Percentiles rank a stretch among this genome's conserved stretches.
These are phyloP conservation scores for Platycheirus rosarum DNA, from an alignment of 2,888 invertebrate genomes.

Conservation along the genomic window DNA sequence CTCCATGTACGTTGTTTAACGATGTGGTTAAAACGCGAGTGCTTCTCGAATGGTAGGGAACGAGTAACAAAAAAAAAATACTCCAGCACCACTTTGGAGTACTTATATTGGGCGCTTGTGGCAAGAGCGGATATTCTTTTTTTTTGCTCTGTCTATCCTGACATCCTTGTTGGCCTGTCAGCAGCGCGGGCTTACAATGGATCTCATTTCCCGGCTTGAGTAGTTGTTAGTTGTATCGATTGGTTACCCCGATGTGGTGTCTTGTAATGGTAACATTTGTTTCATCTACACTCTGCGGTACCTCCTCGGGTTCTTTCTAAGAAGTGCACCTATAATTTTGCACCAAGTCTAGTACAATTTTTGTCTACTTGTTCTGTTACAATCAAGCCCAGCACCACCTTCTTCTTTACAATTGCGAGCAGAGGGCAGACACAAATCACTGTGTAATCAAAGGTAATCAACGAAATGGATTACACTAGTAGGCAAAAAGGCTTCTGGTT, in stretches of 20 bases:
- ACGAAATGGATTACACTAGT: slow-evolving; percentile 75
- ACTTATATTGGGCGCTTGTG: slow-evolving; percentile 62
- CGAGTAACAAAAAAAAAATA: slow-evolving; percentile 29
- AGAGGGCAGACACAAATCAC: slow-evolving; percentile 75
- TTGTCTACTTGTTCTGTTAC: neutral
- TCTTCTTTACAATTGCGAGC: slow-evolving; percentile 33
- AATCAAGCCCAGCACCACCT: slow-evolving; percentile 44
- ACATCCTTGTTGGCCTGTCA: slow-evolving; percentile 67
- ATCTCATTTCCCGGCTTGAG: slow-evolving; percentile 61
- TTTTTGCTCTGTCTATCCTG: slow-evolving; percentile 33
- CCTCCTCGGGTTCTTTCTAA: slow-evolving; percentile 57
- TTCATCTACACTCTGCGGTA: slow-evolving; percentile 47
- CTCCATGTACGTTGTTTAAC: slow-evolving; percentile 66
- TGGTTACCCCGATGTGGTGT: slow-evolving; percentile 44
- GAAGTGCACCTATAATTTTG: slow-evolving; percentile 66
- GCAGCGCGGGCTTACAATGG: slow-evolving; percentile 58
- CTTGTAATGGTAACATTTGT: slow-evolving; percentile 64
- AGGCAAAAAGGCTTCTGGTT: slow-evolving; percentile 74
- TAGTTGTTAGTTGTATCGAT: slow-evolving; percentile 42
- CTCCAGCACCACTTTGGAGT: slow-evolving; percentile 15
- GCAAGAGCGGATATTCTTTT: slow-evolving; percentile 36
- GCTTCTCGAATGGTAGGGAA: slow-evolving; percentile 18
- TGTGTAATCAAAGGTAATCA: slow-evolving; percentile 76
- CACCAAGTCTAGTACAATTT: slow-evolving; percentile 23
- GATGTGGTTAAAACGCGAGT: slow-evolving; percentile 71